Evolutionary conservation across 1,140 invertebrate species (phyloP).

Genomic region (Metopolophium dirhodum): DNA sequence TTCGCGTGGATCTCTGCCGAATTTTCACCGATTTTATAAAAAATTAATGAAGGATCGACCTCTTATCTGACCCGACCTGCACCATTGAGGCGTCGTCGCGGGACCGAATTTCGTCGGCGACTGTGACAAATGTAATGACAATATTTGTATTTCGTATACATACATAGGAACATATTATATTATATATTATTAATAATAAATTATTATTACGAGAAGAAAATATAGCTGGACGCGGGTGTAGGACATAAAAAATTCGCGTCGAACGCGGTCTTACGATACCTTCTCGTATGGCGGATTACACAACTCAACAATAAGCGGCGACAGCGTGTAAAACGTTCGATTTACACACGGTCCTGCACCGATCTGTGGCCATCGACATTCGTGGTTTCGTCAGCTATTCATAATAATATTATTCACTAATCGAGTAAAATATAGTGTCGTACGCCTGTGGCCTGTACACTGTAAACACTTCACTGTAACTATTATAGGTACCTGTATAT

Average conservation of each 20-base stretch:
- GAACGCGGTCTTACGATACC: neutral
- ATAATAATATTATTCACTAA: neutral
- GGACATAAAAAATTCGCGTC: neutral
- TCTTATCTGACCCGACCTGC: too few species aligned
- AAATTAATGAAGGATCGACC: too few species aligned
- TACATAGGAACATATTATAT: neutral
- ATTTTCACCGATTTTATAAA: too few species aligned
- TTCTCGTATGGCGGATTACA: neutral
- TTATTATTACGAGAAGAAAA: neutral
- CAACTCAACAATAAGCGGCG: neutral
- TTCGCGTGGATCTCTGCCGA: too few species aligned
- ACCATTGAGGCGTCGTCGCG: neutral
- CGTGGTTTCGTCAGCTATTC: neutral
- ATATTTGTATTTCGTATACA: too few species aligned
- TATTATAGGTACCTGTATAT: too few species aligned
- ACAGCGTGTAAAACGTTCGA: neutral
- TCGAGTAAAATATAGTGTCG: neutral
- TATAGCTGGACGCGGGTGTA: neutral
- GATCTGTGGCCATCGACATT: neutral
- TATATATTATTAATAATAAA: neutral
- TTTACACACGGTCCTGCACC: neutral
- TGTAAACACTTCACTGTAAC: neutral
- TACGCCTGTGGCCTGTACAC: too few species aligned
- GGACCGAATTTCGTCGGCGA: neutral
- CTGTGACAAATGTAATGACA: neutral